Conservation (phyloP, 2,797 vertebrate genomes). For the Anableps anableps region DNA sequence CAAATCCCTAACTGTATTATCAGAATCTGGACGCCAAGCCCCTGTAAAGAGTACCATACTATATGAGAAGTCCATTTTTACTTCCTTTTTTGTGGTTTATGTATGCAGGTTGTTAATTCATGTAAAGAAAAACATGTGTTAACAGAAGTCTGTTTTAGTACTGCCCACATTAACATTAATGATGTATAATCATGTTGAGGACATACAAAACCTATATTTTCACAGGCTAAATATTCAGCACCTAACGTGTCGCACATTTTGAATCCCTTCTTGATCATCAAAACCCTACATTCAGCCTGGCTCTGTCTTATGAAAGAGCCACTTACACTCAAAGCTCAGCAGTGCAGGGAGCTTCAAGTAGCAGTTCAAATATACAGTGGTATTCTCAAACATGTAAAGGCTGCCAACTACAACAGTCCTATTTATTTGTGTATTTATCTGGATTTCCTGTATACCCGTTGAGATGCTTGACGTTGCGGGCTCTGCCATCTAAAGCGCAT, state of each 20-base stretch:
- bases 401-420: conserved; percentile 83
- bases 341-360: conserved; percentile 71
- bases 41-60: not conserved
- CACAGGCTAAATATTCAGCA: conserved; percentile 56
- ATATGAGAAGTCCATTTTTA: not conserved
- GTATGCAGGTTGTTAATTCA: conserved; percentile 23
- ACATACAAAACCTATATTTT: conserved; percentile 59
- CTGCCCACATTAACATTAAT: conserved; percentile 50
- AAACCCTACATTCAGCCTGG: conserved; percentile 67
- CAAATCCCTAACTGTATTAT: not conserved
- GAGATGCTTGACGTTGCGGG: conserved; percentile 70
- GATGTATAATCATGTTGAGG: conserved; percentile 48
- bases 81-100: conserved; percentile 22
- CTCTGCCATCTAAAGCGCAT: conserved; percentile 71
- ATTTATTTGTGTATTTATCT: conserved; percentile 85
- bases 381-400: conserved; percentile 80
- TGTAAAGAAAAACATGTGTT: conserved; percentile 18
- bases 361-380: conserved; percentile 81
- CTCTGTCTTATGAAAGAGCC: conserved; percentile 72
- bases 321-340: conserved; percentile 70
- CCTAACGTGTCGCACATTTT: conserved; percentile 52
- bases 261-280: conserved; percentile 69
- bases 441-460: conserved; percentile 83
- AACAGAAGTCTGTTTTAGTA: conserved; percentile 26
- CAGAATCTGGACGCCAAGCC: conserved; percentile 1